Evolutionary conservation across 2,888 invertebrate genomes (phyloP).

Genomic region (Oscheius sp.): DNA sequence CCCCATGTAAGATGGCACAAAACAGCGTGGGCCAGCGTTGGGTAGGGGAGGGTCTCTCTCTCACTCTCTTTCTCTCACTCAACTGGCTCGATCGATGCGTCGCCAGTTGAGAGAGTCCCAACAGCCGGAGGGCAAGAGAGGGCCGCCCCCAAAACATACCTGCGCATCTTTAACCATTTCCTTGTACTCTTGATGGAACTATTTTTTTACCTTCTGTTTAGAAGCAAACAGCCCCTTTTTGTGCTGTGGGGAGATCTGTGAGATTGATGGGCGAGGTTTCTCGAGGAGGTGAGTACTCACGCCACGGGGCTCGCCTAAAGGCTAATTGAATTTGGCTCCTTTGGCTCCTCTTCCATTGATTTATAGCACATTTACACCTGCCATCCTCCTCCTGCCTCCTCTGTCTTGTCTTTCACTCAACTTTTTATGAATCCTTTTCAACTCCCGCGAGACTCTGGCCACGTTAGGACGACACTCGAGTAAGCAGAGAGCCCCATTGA

Average conservation of each 20-base stretch:
- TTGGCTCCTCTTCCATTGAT: slow-evolving; percentile 25
- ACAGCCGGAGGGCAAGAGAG: slow-evolving; percentile 13
- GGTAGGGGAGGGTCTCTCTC: slow-evolving; percentile 22
- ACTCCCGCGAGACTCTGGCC: neutral
- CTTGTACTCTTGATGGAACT: neutral
- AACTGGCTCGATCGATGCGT: slow-evolving; percentile 30
- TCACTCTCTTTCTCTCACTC: slow-evolving; percentile 13
- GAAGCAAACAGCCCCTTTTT: no score
- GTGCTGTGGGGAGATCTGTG: no score
- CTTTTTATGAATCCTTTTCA: slow-evolving; percentile 9
- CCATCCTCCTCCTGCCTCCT: neutral
- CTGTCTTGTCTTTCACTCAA: slow-evolving; percentile 17
- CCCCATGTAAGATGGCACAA: neutral
- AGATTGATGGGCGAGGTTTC: no score
- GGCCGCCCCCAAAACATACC: slow-evolving; percentile 34
- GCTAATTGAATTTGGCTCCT: slow-evolving; percentile 6
- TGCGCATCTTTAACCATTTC: slow-evolving; percentile 37
- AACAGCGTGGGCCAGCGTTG: slow-evolving; percentile 11
- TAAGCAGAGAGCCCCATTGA: no score
- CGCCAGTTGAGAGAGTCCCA: slow-evolving; percentile 24
- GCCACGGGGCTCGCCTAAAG: no score
- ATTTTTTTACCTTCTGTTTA: neutral
- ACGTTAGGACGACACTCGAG: no score
- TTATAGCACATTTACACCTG: slow-evolving; percentile 21
- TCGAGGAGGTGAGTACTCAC: no score